Evolutionary conservation across 2,888 invertebrate species (phyloP).

Genomic region (Ferdinandea cuprea): DNA sequence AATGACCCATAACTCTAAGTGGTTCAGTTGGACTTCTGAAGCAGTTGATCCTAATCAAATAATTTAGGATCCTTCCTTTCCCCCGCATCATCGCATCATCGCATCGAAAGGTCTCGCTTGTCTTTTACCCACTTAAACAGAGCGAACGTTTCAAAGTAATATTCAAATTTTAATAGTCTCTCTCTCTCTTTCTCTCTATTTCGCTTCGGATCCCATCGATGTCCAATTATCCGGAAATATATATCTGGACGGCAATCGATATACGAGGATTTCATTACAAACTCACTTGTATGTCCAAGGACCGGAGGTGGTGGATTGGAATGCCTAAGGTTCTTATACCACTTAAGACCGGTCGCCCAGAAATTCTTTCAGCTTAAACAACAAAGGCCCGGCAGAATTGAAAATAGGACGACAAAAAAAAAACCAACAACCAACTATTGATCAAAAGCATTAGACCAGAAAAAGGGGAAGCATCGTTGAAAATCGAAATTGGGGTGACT

Average conservation of each 20-base stretch:
- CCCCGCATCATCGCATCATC: too few species aligned
- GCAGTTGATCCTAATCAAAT: conserved; percentile 45
- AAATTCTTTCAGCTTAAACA: conserved; percentile 32
- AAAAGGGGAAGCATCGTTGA: conserved; percentile 44
- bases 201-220: conserved; percentile 2
- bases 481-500: conserved; percentile 64
- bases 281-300: background rate
- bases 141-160: conserved; percentile 26
- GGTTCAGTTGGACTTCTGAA: background rate
- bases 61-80: conserved; percentile 6
- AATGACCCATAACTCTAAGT: conserved; percentile 20
- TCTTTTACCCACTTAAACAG: background rate
- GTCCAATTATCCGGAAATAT: conserved; percentile 53
- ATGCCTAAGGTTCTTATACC: conserved; percentile 47
- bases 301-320: conserved; percentile 51
- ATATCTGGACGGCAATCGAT: conserved; percentile 40
- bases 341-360: conserved; percentile 39
- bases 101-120: background rate
- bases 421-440: conserved; percentile 39
- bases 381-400: conserved; percentile 1
- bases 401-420: background rate
- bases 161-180: conserved; percentile 44
- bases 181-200: background rate
- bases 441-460: conserved; percentile 60
- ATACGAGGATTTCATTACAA: conserved; percentile 49